Base-by-base conservation (phyloP, 2,888 invertebrate species). In the Chymomyza caudatula region DNA sequence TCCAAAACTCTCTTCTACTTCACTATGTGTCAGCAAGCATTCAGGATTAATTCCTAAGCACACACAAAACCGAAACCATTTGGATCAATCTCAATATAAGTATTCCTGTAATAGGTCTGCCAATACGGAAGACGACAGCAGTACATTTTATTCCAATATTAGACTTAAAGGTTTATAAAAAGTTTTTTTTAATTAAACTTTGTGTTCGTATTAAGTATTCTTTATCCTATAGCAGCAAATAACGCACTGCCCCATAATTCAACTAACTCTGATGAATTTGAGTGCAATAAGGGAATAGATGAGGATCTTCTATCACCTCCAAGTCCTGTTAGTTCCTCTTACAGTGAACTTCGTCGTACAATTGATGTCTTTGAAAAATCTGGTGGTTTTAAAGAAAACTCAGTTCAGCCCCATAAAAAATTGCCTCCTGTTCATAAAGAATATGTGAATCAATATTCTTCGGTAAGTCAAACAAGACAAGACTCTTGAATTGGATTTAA, bases 261-360 rank as follows among this genome's bases (percentile, higher is more conserved):
- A 11, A 37, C 8, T 37, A 37, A 4, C 29, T 37, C 29, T 37
- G 29, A 37, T 37, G 29, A 29, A 8, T 29, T 29, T 29, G 29
- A 37, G 29, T 37, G 29, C 29, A 37, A 37, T 13, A 72, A 78
- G 22, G 73, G 82, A 8, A 49, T 85, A 42, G 91, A 90, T 59
- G 95, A 96, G 73, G 95, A 95, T 80, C 92, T 94, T 71, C 92
- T 94, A 63, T 95, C 96, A 19, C 96, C 97, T 4, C 96, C 96
- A 6, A 96, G 96, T 69, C 97, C 97, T 2, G 97, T 97, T 0
- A 96, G 96, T 84, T 97, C 96, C 2, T 96, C 96, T 77, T 97
- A 97, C 85, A 96, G 96, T 86, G 97, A 97, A 90, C 91, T 97
- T 63, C 92, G 95, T 60, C 92, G 96, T 73, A 96, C 97, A 13